Evolutionary conservation across 2,888 invertebrate species (phyloP).

Genomic region (Diaprepes abbreviatus): DNA sequence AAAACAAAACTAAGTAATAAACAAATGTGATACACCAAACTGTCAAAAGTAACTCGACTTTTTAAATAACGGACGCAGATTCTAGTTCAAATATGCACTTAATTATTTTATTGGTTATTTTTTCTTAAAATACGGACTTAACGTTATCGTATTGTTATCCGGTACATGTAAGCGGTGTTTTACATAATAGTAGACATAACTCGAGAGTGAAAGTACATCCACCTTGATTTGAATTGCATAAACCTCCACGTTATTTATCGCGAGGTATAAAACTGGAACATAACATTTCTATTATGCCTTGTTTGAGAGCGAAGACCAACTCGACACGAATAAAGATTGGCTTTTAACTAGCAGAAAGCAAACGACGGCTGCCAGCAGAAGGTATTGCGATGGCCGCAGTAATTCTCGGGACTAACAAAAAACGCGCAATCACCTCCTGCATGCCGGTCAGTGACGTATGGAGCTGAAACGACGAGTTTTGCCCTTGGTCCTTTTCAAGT

Average conservation of each 20-base stretch:
- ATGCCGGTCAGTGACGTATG: constrained; percentile 33
- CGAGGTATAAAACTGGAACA: constrained; percentile 37
- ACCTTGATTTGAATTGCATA: constrained; percentile 42
- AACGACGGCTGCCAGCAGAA: constrained; percentile 30
- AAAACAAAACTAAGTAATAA: constrained; percentile 2
- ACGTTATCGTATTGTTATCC: constrained; percentile 28
- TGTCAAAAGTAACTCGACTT: background rate
- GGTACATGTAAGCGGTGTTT: constrained; percentile 34
- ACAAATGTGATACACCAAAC: background rate
- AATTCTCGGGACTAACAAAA: constrained; percentile 22
- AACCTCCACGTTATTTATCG: constrained; percentile 26
- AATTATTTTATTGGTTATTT: constrained; percentile 2
- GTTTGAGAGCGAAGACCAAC: constrained; percentile 23
- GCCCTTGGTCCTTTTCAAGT: constrained; percentile 34
- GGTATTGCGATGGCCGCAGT: constrained; percentile 30
- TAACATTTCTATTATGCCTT: constrained; percentile 26
- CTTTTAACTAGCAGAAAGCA: constrained; percentile 36
- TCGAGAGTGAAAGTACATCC: constrained; percentile 40
- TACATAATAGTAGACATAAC: constrained; percentile 44
- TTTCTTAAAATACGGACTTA: constrained; percentile 29
- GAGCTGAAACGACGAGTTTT: constrained; percentile 13
- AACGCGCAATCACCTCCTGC: constrained; percentile 24
- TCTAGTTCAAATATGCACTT: constrained; percentile 12
- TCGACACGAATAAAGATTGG: constrained; percentile 36
- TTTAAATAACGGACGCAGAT: background rate